Evolutionary conservation across 37 sponge, comb jelly and placozoan genomes (phyloP).

Genomic region (Crambe crambe): DNA sequence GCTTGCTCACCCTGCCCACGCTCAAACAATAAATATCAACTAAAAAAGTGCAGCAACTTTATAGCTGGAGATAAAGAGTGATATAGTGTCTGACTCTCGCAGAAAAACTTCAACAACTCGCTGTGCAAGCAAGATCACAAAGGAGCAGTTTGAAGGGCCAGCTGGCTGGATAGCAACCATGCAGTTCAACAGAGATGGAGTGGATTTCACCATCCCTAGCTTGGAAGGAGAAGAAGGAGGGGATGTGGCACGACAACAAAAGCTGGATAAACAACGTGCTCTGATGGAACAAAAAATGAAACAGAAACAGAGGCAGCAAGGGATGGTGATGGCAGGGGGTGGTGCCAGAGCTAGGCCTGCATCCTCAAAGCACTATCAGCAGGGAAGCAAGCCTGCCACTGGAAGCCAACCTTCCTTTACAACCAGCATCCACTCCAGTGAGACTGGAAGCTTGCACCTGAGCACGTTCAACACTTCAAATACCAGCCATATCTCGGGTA

Average conservation of each 20-base stretch:
- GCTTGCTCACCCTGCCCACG: conserved; percentile 13
- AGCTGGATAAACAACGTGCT: conserved; percentile 29
- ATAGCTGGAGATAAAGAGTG: too few relatives aligned
- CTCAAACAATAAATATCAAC: background rate
- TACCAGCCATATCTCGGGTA: too few relatives aligned
- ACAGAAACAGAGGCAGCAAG: conserved; percentile 56
- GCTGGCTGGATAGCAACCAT: background rate
- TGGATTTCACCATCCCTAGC: background rate
- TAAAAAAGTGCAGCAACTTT: too few relatives aligned
- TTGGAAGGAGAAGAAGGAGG: background rate
- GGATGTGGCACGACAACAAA: conserved; percentile 11
- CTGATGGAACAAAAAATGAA: conserved; percentile 66
- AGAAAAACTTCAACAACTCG: too few relatives aligned
- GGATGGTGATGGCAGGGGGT: conserved; percentile 56
- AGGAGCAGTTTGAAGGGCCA: too few relatives aligned
- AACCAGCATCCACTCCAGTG: background rate
- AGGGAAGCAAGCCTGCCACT: conserved; percentile 5
- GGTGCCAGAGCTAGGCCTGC: conserved; percentile 25
- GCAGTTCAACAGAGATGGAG: background rate
- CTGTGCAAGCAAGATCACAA: too few relatives aligned
- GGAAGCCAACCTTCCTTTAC: too few relatives aligned
- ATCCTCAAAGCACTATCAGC: conserved; percentile 48
- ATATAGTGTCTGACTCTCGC: too few relatives aligned
- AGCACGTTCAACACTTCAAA: too few relatives aligned
- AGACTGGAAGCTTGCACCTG: too few relatives aligned